These are phyloP conservation scores for Philonicus albiceps DNA, from an alignment of 2,888 invertebrate species.

Conservation along the genomic window DNA sequence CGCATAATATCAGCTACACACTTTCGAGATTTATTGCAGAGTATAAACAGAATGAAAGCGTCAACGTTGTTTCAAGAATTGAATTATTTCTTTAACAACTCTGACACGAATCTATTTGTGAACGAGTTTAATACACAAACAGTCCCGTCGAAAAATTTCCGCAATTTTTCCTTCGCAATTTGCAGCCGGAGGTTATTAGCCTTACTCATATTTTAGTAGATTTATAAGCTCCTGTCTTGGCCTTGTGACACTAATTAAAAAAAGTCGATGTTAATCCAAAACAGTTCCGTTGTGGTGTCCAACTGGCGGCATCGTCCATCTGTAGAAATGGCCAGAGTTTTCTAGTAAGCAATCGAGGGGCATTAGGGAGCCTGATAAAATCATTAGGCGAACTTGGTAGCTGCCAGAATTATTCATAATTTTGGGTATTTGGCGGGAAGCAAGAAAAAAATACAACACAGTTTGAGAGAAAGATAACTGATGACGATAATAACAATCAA, in stretches of 20 bases:
- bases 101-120: background rate
- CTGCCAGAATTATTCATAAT: slow-evolving; percentile 21
- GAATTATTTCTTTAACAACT: background rate
- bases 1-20: background rate
- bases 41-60: background rate
- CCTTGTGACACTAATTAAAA: background rate
- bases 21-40: background rate
- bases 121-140: background rate
- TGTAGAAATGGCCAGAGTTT: background rate
- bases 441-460: background rate
- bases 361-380: slow-evolving; percentile 5
- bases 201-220: background rate
- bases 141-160: background rate
- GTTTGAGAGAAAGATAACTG: slow-evolving; percentile 2
- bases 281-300: background rate
- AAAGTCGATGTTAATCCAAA: background rate
- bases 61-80: background rate
- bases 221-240: background rate
- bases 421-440: background rate
- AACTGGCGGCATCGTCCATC: background rate
- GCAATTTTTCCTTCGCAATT: background rate
- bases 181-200: background rate
- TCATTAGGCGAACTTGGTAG: slow-evolving; percentile 29
- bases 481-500: slow-evolving; percentile 34
- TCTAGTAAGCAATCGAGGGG: background rate